Percentiles rank a stretch among this genome's conserved stretches.
phyloP scores from a whole-genome alignment of 2,888 invertebrate species.

The Odontocolon sp. region DNA sequence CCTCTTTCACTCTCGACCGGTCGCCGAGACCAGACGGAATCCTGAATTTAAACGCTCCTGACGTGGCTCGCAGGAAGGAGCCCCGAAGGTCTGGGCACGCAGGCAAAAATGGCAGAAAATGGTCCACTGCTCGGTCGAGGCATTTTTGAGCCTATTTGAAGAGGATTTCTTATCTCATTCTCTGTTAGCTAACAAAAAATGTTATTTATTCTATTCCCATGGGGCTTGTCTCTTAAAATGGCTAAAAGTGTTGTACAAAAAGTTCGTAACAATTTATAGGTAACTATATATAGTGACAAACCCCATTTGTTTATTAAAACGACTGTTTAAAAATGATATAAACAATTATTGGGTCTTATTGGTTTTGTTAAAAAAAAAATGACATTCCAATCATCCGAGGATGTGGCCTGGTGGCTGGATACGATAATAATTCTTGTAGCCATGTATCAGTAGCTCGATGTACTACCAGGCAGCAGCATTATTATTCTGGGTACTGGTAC shows the following conservation, averaged over 20 bases:
- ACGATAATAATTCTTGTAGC: slow-evolving; percentile 28
- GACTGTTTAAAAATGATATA: too few relatives aligned
- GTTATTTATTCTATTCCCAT: neutral
- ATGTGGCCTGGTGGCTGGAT: neutral
- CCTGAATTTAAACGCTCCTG: slow-evolving; percentile 53
- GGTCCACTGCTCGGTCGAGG: neutral
- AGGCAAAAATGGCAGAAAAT: slow-evolving; percentile 28
- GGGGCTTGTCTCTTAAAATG: neutral
- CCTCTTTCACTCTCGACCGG: slow-evolving; percentile 33
- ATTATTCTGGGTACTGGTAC: slow-evolving; percentile 47
- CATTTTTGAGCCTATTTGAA: slow-evolving; percentile 41
- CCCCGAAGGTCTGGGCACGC: slow-evolving; percentile 42
- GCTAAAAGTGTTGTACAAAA: neutral
- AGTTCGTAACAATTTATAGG: too few relatives aligned
- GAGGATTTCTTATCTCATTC: slow-evolving; percentile 55
- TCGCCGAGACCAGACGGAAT: slow-evolving; percentile 34
- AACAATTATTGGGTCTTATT: neutral
- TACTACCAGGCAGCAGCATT: slow-evolving; percentile 46
- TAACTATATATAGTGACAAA: too few relatives aligned
- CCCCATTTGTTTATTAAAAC: too few relatives aligned
- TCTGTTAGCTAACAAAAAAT: slow-evolving; percentile 49
- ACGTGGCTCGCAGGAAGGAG: slow-evolving; percentile 7
- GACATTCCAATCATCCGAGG: neutral
- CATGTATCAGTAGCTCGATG: slow-evolving; percentile 49
- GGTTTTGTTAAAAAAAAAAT: neutral